Conservation (phyloP, 2,888 invertebrate species). For the Macrophya alboannulata region DNA sequence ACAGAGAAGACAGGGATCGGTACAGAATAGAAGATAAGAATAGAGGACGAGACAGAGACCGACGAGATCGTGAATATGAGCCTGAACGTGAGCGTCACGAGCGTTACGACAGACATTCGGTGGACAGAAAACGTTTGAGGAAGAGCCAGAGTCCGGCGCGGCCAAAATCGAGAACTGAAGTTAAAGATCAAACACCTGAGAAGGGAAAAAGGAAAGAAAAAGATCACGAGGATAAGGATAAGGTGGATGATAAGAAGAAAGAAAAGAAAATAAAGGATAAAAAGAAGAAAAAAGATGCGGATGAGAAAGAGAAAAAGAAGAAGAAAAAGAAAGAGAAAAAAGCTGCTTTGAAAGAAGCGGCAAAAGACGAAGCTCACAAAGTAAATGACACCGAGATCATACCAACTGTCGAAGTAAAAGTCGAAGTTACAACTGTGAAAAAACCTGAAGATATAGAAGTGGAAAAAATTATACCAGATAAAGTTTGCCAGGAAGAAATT, state of each 20-base stretch:
- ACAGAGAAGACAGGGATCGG: conserved; percentile 76
- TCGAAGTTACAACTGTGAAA: neutral
- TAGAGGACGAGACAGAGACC: conserved; percentile 79
- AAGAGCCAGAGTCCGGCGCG: conserved; percentile 76
- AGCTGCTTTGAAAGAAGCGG: conserved; percentile 73
- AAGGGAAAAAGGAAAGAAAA: conserved; percentile 83
- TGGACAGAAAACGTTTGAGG: conserved; percentile 76
- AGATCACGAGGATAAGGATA: conserved; percentile 81
- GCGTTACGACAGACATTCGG: conserved; percentile 74
- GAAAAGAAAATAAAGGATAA: conserved; percentile 81
- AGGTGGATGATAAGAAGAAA: conserved; percentile 80
- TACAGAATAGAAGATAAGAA: conserved; percentile 78
- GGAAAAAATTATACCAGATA: conserved; percentile 39
- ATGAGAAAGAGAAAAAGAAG: conserved; percentile 83
- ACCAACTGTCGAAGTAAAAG: conserved; percentile 22
- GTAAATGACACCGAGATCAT: conserved; percentile 55
- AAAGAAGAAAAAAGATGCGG: conserved; percentile 81
- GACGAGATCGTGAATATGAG: conserved; percentile 73
- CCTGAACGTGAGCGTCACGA: conserved; percentile 80
- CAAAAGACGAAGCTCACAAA: conserved; percentile 61
- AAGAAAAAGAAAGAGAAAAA: conserved; percentile 77
- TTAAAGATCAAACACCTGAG: conserved; percentile 77
- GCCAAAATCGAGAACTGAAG: conserved; percentile 76
- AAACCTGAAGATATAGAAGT: conserved; percentile 1
- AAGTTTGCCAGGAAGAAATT: conserved; percentile 10